Evolutionary conservation across 2,888 invertebrate genomes (phyloP).

Genomic region (Athrips mouffetella): DNA sequence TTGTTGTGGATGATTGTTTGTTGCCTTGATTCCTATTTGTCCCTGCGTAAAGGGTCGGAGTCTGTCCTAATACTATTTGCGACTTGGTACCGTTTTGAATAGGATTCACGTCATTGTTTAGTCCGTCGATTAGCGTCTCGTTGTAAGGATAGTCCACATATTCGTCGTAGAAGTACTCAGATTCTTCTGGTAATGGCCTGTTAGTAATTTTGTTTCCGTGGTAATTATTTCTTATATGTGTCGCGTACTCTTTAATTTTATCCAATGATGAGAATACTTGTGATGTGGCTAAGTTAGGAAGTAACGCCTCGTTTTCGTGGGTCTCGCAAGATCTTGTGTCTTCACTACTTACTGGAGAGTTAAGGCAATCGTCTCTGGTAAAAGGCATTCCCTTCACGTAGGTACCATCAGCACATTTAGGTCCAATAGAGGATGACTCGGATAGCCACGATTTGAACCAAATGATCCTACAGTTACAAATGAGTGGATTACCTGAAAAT

Average conservation of each 20-base stretch:
- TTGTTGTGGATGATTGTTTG: conserved; percentile 47
- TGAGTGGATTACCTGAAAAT: conserved; percentile 87
- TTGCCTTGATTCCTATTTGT: conserved; percentile 54
- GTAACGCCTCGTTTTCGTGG: conserved; percentile 83
- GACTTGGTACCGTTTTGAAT: conserved; percentile 49
- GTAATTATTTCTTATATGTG: conserved; percentile 63
- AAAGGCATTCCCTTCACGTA: conserved; percentile 85
- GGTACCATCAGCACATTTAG: conserved; percentile 88
- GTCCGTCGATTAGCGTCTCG: conserved; percentile 69
- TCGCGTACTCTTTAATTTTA: conserved; percentile 70
- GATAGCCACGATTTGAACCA: conserved; percentile 92
- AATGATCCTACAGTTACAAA: conserved; percentile 88
- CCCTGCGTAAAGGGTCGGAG: conserved; percentile 72
- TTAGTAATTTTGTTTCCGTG: conserved; percentile 68
- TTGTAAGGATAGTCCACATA: conserved; percentile 88
- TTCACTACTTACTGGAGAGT: conserved; percentile 63
- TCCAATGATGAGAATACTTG: conserved; percentile 79
- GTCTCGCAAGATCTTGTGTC: conserved; percentile 79
- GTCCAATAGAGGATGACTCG: conserved; percentile 85
- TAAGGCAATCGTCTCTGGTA: conserved; percentile 82
- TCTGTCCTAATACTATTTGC: conserved; percentile 74
- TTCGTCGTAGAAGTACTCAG: conserved; percentile 90
- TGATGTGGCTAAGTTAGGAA: conserved; percentile 74
- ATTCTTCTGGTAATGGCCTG: conserved; percentile 84
- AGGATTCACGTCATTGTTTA: conserved; percentile 50